Percentiles rank a stretch among this genome's conserved stretches.
Conservation (phyloP, 2,113 vertebrate genomes). For the Eretmochelys imbricata region DNA sequence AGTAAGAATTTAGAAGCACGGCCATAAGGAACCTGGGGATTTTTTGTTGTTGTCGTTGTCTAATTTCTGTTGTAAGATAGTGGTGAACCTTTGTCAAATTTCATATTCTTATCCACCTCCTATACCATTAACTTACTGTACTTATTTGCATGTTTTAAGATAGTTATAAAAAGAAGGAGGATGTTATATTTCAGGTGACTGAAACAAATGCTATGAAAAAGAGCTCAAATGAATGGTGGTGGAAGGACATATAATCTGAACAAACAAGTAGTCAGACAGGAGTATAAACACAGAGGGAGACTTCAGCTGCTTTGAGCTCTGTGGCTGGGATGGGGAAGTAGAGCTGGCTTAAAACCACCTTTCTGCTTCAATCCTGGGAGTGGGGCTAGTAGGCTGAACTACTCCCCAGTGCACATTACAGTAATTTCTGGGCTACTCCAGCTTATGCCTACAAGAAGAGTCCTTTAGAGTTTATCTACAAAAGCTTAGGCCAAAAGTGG, state of each 20-base stretch:
- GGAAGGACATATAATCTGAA: neutral
- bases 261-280: neutral
- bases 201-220: neutral
- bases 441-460: neutral
- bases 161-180: neutral
- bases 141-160: constrained; percentile 5
- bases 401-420: neutral
- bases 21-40: neutral
- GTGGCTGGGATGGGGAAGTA: neutral
- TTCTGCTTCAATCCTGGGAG: neutral
- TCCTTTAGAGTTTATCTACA: neutral
- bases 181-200: neutral
- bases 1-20: neutral
- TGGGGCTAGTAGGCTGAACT: neutral
- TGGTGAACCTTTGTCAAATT: neutral
- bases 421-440: neutral
- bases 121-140: neutral
- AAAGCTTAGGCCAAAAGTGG: too few relatives aligned
- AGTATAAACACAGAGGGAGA: neutral
- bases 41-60: constrained; percentile 2
- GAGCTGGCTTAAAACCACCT: neutral
- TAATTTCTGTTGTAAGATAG: neutral
- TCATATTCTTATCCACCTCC: neutral
- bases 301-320: neutral
- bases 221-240: neutral